Conservation (phyloP, 1,140 invertebrate genomes). For the Helicoverpa armigera region DNA sequence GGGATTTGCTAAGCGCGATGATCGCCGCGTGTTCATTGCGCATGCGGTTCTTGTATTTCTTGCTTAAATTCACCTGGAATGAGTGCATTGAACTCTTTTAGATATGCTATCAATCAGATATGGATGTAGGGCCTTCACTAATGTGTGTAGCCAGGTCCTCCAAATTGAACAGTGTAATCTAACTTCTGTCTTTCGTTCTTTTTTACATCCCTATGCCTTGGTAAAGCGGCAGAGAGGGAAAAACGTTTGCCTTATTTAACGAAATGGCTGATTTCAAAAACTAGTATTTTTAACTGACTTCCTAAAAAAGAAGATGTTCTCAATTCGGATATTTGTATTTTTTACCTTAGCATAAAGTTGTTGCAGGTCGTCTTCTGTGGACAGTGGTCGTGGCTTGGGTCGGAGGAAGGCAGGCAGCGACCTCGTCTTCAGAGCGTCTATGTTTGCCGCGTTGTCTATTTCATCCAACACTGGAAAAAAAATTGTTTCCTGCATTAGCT, state of each 20-base stretch:
- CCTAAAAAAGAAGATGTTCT: no score
- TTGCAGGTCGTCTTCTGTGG: slow-evolving; percentile 90
- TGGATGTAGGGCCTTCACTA: neutral
- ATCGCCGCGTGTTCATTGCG: slow-evolving; percentile 91
- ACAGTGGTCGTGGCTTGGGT: slow-evolving; percentile 88
- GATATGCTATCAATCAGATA: neutral
- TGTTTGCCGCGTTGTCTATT: slow-evolving; percentile 78
- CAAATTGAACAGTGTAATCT: no score
- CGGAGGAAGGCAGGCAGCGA: slow-evolving; percentile 90
- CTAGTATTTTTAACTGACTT: no score
- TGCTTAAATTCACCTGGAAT: slow-evolving; percentile 90
- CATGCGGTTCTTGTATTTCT: slow-evolving; percentile 91
- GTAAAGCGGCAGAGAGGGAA: neutral
- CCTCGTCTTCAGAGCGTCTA: slow-evolving; percentile 88
- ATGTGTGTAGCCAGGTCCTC: no score
- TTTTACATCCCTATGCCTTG: no score
- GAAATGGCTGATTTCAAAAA: neutral
- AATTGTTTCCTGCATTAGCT: no score
- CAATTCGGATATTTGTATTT: no score
- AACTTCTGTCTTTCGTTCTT: no score
- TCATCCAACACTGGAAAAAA: slow-evolving; percentile 88
- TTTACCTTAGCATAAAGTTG: slow-evolving; percentile 92
- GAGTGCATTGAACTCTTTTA: no score
- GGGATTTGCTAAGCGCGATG: slow-evolving; percentile 91
- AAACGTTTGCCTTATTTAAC: neutral